Percentiles rank a stretch among this genome's conserved stretches.
These are phyloP conservation scores for Synergus japonicus DNA, from an alignment of 2,888 invertebrate species.

Conservation along the genomic window DNA sequence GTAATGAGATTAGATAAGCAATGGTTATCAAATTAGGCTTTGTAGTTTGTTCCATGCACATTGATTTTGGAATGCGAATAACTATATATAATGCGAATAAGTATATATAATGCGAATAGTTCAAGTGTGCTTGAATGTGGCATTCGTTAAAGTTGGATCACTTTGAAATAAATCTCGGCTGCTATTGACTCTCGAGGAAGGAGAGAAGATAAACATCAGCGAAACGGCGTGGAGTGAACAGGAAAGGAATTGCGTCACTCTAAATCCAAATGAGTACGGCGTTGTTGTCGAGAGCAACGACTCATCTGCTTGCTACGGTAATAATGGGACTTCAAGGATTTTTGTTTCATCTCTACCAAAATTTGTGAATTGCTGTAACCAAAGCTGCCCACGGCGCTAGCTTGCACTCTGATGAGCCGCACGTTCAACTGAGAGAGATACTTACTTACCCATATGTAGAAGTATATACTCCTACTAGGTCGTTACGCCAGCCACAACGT, in stretches of 20 bases:
- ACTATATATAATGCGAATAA: neutral
- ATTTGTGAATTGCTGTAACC: slow-evolving; percentile 23
- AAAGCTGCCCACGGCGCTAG: slow-evolving; percentile 28
- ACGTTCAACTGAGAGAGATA: slow-evolving; percentile 51
- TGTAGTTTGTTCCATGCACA: neutral
- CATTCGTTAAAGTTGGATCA: neutral
- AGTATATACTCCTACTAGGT: slow-evolving; percentile 13
- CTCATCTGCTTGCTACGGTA: neutral
- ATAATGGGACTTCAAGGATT: neutral
- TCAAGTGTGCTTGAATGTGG: neutral
- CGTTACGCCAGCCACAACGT: slow-evolving; percentile 51
- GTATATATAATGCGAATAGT: neutral
- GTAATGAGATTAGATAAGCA: slow-evolving; percentile 25
- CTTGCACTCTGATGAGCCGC: slow-evolving; percentile 31
- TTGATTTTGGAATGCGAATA: neutral
- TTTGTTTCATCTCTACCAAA: slow-evolving; percentile 46
- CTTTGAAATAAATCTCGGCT: slow-evolving; percentile 1
- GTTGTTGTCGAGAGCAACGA: neutral
- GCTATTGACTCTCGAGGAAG: neutral
- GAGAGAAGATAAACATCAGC: slow-evolving; percentile 20
- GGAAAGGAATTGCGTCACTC: slow-evolving; percentile 11
- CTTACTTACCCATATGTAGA: slow-evolving; percentile 37
- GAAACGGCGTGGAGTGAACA: neutral
- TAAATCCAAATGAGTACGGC: neutral
- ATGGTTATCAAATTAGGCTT: neutral